Evolutionary conservation across 2,797 vertebrate species (phyloP).

Genomic region (Tinamus major): DNA sequence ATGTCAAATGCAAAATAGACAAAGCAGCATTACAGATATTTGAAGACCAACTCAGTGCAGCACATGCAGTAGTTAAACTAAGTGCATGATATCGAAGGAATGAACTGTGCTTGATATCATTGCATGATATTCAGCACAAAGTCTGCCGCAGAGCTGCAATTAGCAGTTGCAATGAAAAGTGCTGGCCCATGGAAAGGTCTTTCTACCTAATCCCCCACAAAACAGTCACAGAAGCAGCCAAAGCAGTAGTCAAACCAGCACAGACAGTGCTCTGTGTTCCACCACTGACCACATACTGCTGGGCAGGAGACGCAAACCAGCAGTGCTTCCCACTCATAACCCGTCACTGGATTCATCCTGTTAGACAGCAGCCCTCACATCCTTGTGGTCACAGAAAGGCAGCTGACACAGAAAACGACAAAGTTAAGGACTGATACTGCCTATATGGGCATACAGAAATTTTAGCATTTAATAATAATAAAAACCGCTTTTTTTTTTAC

Average conservation of each 20-base stretch:
- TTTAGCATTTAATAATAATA: background rate
- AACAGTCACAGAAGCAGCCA: background rate
- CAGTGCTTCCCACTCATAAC: background rate
- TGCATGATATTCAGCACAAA: background rate
- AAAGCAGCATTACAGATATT: background rate
- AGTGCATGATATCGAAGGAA: background rate
- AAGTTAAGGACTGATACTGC: background rate
- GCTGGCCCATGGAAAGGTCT: background rate
- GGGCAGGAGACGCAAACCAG: background rate
- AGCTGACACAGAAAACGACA: background rate
- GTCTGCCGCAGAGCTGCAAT: background rate
- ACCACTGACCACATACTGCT: background rate
- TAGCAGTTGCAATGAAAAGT: background rate
- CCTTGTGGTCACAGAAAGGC: accelerated
- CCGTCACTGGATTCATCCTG: background rate
- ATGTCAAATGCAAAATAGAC: background rate
- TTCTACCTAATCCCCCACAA: background rate
- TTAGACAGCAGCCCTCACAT: background rate
- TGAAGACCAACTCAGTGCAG: background rate
- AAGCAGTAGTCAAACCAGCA: background rate
- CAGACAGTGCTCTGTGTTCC: background rate
- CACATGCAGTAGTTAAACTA: background rate
- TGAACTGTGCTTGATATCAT: background rate
- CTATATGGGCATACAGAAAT: background rate
- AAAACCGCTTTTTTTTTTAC: background rate